Conservation (phyloP, 2,113 vertebrate species). For the Heptranchias perlo region DNA sequence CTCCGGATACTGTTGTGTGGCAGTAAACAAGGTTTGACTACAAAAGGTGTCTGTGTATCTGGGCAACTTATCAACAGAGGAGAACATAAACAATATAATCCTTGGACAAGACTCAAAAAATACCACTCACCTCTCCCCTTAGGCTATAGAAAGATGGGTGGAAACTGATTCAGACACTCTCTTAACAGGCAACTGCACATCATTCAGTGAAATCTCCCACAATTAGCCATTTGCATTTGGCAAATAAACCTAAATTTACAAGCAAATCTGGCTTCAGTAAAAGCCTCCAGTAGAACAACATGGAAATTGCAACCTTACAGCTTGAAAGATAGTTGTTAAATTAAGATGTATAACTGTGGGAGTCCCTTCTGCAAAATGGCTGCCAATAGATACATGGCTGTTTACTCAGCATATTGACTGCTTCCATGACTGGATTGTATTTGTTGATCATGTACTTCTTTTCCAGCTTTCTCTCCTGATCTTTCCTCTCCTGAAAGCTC, state of each 20-base stretch:
- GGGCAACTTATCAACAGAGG: background rate
- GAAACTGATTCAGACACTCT: background rate
- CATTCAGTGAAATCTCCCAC: background rate
- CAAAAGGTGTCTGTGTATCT: background rate
- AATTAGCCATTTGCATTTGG: background rate
- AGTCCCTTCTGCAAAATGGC: background rate
- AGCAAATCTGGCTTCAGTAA: background rate
- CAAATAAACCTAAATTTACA: background rate
- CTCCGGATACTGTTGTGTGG: background rate
- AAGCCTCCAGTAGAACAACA: background rate
- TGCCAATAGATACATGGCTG: background rate
- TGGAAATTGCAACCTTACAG: background rate
- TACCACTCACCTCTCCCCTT: background rate
- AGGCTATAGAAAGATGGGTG: background rate
- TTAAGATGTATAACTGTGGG: background rate
- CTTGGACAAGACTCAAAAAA: background rate
- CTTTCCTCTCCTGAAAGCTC: background rate
- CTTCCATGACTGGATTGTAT: background rate
- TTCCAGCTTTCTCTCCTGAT: background rate
- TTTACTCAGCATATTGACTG: background rate
- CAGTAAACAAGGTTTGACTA: background rate
- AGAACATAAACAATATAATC: background rate
- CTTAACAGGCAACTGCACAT: background rate
- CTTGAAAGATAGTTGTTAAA: background rate
- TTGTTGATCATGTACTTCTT: no score